phyloP scores from a whole-genome alignment of 2,113 vertebrate species.

The Pangasianodon hypophthalmus region DNA sequence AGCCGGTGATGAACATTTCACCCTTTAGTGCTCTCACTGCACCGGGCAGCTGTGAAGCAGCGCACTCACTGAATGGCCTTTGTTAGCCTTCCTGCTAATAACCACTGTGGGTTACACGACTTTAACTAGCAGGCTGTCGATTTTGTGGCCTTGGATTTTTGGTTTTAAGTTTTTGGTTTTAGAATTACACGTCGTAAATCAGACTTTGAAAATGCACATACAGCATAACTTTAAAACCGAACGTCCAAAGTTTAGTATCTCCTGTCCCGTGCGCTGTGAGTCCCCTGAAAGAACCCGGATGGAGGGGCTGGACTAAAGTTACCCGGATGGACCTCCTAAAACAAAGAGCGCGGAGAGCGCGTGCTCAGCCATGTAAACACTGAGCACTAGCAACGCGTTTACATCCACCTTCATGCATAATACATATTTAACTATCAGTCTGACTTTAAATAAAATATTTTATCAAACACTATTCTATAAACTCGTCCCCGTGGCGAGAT shows the following conservation, averaged over 20 bases:
- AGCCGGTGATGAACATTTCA: not conserved
- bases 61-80: not conserved
- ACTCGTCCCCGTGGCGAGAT: not conserved
- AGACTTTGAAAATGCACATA: not conserved
- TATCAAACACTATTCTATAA: not conserved
- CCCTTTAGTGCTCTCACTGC: not conserved
- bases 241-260: not conserved
- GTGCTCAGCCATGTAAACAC: conserved; percentile 31
- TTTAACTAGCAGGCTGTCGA: no score
- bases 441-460: not conserved
- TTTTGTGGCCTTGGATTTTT: not conserved
- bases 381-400: no score
- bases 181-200: not conserved
- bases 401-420: not conserved
- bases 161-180: not conserved
- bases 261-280: not conserved
- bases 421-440: not conserved
- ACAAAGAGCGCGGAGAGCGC: conserved; percentile 70
- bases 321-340: conserved; percentile 72
- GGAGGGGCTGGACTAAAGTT: conserved; percentile 29
- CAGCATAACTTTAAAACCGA: not conserved
- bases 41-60: no score
- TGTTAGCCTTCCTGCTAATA: conserved; percentile 4
- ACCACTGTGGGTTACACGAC: not conserved
- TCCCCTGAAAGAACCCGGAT: conserved; percentile 7